These are phyloP conservation scores for Ptyas mucosa DNA, from an alignment of 2,113 vertebrate genomes.

Conservation along the genomic window DNA sequence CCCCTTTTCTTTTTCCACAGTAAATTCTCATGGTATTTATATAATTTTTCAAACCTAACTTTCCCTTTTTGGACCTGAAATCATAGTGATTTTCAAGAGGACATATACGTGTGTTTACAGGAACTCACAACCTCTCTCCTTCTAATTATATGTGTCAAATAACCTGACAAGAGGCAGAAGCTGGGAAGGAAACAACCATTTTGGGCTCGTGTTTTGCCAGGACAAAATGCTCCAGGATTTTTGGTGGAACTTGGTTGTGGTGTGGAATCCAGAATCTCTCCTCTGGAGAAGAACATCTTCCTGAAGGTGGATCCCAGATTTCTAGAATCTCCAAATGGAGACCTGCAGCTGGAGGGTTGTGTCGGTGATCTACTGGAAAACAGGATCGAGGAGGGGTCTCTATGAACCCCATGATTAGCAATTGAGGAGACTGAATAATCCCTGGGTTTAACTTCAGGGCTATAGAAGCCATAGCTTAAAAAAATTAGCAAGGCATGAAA, in stretches of 20 bases:
- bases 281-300: not conserved
- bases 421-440: not conserved
- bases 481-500: not conserved
- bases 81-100: not conserved
- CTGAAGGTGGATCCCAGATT: not conserved
- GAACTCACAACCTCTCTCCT: not conserved
- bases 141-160: not conserved
- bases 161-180: not conserved
- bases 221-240: not conserved
- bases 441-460: not conserved
- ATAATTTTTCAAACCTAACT: not conserved
- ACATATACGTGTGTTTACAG: not conserved
- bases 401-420: not conserved
- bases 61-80: not conserved
- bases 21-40: constrained; percentile 1
- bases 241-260: not conserved
- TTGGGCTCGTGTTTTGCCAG: not conserved
- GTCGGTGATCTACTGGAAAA: not conserved
- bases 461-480: not conserved
- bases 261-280: not conserved
- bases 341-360: not conserved
- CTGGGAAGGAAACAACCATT: not conserved
- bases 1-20: not conserved
- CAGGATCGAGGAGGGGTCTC: not conserved
- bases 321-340: not conserved